Evolutionary conservation across 2,113 vertebrate species (phyloP).

Genomic region (Antechinus stuartii): DNA sequence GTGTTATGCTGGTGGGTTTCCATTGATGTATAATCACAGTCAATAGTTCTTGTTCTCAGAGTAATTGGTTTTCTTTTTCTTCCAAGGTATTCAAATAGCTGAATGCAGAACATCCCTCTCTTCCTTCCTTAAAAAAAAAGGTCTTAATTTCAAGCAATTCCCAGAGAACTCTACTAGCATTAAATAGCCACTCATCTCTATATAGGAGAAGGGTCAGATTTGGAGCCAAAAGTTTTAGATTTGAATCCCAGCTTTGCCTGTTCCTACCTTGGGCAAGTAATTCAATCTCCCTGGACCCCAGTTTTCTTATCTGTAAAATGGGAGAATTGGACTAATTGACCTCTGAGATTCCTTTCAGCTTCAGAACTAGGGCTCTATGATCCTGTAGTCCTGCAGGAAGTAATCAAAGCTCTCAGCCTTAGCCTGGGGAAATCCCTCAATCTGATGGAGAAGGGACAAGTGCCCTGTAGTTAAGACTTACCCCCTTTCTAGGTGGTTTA

Average conservation of each 20-base stretch:
- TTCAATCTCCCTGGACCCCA: neutral
- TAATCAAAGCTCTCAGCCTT: neutral
- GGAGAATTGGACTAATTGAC: neutral
- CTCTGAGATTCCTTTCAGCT: neutral
- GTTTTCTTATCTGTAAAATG: neutral
- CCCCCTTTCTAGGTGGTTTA: neutral
- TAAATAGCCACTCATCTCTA: neutral
- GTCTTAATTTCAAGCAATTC: neutral
- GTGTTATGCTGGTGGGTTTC: neutral
- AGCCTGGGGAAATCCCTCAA: neutral
- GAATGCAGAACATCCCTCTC: neutral
- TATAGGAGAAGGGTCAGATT: neutral
- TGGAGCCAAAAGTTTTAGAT: neutral
- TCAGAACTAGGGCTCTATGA: neutral
- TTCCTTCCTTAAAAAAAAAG: neutral
- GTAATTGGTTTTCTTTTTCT: neutral
- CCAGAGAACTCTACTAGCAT: neutral
- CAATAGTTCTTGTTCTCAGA: neutral
- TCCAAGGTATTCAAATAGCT: neutral
- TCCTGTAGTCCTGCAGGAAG: neutral
- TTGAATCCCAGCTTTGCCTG: neutral
- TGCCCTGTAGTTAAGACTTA: constrained; percentile 31
- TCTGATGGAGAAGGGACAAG: neutral
- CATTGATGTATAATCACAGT: neutral
- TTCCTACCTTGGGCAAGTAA: neutral